Evolutionary conservation across 2,888 invertebrate species (phyloP).

Genomic region (Latrodectus elegans): DNA sequence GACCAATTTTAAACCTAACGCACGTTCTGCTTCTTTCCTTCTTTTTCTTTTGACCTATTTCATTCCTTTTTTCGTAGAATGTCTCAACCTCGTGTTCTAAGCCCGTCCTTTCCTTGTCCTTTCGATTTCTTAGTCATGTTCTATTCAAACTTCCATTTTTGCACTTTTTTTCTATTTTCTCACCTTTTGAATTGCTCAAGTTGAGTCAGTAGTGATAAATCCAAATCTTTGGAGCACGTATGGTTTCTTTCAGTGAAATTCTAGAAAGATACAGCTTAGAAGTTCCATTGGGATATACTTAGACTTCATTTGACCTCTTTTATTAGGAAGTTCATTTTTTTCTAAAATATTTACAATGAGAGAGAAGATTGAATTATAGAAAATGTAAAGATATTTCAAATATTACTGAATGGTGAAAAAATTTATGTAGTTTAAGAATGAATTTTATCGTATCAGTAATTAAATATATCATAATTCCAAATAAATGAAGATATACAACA

Average conservation of each 20-base stretch:
- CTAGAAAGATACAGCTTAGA: background rate
- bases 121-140: conserved; percentile 45
- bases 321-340: too few relatives aligned
- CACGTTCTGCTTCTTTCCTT: conserved; percentile 28
- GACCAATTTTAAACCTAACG: conserved; percentile 35
- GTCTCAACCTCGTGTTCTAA: conserved; percentile 39
- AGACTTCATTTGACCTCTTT: background rate
- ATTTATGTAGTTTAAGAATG: too few relatives aligned
- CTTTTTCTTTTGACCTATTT: conserved; percentile 31
- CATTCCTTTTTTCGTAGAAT: conserved; percentile 7
- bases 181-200: background rate
- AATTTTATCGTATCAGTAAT: too few relatives aligned
- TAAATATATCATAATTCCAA: too few relatives aligned
- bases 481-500: too few relatives aligned
- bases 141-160: conserved; percentile 35
- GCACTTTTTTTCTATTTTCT: conserved; percentile 12
- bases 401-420: too few relatives aligned
- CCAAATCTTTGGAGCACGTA: conserved; percentile 1
- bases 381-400: too few relatives aligned
- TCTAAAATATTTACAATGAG: too few relatives aligned
- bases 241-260: background rate
- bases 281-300: background rate
- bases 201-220: conserved; percentile 23
- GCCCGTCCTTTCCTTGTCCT: conserved; percentile 34
- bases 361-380: too few relatives aligned